Evolutionary conservation across 2,797 vertebrate species (phyloP).

Genomic region (Ptychadena robeensis): DNA sequence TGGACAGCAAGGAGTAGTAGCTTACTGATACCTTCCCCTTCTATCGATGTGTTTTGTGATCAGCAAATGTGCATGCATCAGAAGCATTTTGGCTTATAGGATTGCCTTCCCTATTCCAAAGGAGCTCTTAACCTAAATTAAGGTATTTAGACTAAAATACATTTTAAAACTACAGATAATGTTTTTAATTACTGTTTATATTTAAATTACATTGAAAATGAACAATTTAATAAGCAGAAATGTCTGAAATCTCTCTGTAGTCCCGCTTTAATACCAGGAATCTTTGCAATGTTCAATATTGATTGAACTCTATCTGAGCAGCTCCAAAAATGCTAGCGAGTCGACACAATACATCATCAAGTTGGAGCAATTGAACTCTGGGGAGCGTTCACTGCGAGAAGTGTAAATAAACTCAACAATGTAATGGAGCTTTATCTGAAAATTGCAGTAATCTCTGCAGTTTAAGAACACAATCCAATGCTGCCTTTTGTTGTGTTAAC

Average conservation of each 20-base stretch:
- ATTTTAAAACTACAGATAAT: too few relatives aligned
- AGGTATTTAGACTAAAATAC: too few relatives aligned
- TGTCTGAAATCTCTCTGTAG: neutral
- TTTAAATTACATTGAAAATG: neutral
- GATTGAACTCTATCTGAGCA: constrained; percentile 23
- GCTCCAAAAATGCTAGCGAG: neutral
- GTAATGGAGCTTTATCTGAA: neutral
- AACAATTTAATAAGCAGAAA: neutral
- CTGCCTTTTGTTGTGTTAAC: neutral
- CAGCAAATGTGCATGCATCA: too few relatives aligned
- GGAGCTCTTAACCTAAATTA: too few relatives aligned
- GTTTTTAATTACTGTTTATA: neutral
- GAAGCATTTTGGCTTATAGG: too few relatives aligned
- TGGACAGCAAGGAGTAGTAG: too few relatives aligned
- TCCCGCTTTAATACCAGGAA: neutral
- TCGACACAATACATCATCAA: constrained; percentile 8
- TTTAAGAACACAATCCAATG: neutral
- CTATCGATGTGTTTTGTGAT: too few relatives aligned
- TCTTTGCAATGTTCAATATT: neutral
- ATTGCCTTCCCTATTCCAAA: too few relatives aligned
- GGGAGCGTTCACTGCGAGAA: constrained; percentile 10
- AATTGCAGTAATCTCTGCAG: neutral
- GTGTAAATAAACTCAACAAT: constrained; percentile 6
- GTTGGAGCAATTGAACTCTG: neutral
- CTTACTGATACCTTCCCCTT: too few relatives aligned